Evolutionary conservation across 1,140 invertebrate species (phyloP).

Genomic region (Tribolium madens): DNA sequence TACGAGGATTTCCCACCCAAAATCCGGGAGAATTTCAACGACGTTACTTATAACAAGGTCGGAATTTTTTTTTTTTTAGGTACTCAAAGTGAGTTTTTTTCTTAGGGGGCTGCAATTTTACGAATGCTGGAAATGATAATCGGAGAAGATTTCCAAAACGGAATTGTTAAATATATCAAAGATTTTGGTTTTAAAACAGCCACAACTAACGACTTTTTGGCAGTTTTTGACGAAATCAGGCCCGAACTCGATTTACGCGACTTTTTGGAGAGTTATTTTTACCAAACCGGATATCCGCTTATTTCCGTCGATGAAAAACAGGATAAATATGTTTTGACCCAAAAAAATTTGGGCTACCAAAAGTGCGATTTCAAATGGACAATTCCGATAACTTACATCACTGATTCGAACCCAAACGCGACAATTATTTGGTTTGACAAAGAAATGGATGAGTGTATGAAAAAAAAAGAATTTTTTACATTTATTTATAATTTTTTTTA

Average conservation of each 20-base stretch:
- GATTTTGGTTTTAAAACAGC: slow-evolving; percentile 34
- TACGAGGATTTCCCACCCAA: slow-evolving; percentile 75
- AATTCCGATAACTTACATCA: slow-evolving; percentile 47
- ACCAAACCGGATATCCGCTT: slow-evolving; percentile 46
- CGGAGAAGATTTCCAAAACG: slow-evolving; percentile 34
- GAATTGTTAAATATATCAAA: slow-evolving; percentile 31
- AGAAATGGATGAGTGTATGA: slow-evolving; percentile 38
- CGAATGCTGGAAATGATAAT: slow-evolving; percentile 42
- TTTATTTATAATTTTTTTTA: slow-evolving; percentile 12
- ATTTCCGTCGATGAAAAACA: slow-evolving; percentile 28
- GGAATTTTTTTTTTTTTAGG: background rate
- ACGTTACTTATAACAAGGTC: slow-evolving; percentile 87
- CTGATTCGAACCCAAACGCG: slow-evolving; percentile 23
- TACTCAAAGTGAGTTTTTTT: background rate
- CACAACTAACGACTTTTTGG: slow-evolving; percentile 47
- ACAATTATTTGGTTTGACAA: slow-evolving; percentile 45
- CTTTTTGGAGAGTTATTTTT: slow-evolving; percentile 48
- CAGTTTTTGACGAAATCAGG: slow-evolving; percentile 7
- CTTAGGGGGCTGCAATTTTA: slow-evolving; percentile 41
- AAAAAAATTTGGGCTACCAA: slow-evolving; percentile 3
- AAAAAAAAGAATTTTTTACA: background rate
- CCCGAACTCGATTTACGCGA: slow-evolving; percentile 9
- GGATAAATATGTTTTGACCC: slow-evolving; percentile 31
- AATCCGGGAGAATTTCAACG: slow-evolving; percentile 87
- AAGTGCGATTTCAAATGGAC: slow-evolving; percentile 46